A percentile compares a stretch with the other conserved stretches of the same genome.
These are phyloP conservation scores for Chaenogobius annularis DNA, from an alignment of 2,113 vertebrate species.

Conservation along the genomic window DNA sequence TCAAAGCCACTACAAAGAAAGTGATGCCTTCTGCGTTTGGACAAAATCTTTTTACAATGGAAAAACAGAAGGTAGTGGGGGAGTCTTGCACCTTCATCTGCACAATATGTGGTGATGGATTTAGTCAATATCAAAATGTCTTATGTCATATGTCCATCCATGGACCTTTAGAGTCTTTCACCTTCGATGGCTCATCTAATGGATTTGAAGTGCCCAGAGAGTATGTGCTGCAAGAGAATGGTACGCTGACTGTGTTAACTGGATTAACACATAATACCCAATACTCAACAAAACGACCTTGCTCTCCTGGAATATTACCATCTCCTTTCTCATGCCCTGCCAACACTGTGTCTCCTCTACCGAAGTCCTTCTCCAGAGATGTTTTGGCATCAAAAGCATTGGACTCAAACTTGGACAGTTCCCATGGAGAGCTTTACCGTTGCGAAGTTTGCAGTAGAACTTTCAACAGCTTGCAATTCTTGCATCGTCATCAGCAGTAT, in stretches of 20 bases:
- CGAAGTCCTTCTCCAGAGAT: constrained; percentile 35
- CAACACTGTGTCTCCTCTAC: constrained; percentile 51
- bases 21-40: constrained; percentile 60
- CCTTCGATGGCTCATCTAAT: constrained; percentile 71
- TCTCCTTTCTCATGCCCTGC: constrained; percentile 42
- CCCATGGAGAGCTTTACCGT: constrained; percentile 53
- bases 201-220: constrained; percentile 75
- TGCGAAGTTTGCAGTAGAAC: constrained; percentile 78
- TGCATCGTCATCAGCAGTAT: constrained; percentile 78
- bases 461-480: constrained; percentile 71
- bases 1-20: constrained; percentile 1
- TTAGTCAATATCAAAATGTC: constrained; percentile 72
- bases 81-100: constrained; percentile 77
- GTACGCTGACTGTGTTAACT: constrained; percentile 74
- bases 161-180: constrained; percentile 73
- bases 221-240: constrained; percentile 81
- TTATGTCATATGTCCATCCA: constrained; percentile 76
- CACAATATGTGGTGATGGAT: constrained; percentile 80
- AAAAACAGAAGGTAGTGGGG: constrained; percentile 61
- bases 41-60: constrained; percentile 64
- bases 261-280: constrained; percentile 61
- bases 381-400: constrained; percentile 40
- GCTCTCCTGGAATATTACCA: constrained; percentile 60
- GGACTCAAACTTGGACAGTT: constrained; percentile 42
- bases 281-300: constrained; percentile 49